Conservation (phyloP, 2,888 invertebrate species). For the Phragmatobia fuliginosa region DNA sequence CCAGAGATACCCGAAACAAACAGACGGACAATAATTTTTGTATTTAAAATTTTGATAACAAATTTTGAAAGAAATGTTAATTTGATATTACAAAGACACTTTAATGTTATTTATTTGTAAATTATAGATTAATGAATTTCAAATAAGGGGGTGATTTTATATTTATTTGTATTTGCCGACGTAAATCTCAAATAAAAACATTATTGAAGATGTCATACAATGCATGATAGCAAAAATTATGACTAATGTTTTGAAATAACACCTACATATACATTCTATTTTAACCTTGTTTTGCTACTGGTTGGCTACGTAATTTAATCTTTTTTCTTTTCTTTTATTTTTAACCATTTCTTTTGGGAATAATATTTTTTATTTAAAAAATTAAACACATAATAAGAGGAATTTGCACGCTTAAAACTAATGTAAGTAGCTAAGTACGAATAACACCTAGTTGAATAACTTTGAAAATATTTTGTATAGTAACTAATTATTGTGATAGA, state of each 20-base stretch:
- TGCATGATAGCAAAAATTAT: constrained; percentile 20
- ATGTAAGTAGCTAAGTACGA: neutral
- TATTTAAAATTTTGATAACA: too few species aligned
- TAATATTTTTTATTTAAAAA: too few species aligned
- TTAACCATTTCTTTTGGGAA: neutral
- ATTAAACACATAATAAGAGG: neutral
- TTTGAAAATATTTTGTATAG: constrained; percentile 11
- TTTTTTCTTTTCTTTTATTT: neutral
- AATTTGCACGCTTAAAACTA: neutral
- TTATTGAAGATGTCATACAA: constrained; percentile 15
- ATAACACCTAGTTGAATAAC: neutral
- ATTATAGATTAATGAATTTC: neutral
- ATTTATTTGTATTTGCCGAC: neutral
- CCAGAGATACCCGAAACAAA: too few species aligned
- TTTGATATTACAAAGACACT: too few species aligned
- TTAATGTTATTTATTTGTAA: too few species aligned
- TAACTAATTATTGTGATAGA: constrained; percentile 26
- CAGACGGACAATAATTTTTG: too few species aligned
- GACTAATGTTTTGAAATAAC: constrained; percentile 18
- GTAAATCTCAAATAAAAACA: neutral
- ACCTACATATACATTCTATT: constrained; percentile 15
- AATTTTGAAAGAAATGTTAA: too few species aligned
- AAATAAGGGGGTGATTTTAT: neutral
- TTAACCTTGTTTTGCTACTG: constrained; percentile 40
- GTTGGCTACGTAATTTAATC: constrained; percentile 39